Conservation (phyloP, 2,113 vertebrate genomes). For the Odontesthes bonariensis region DNA sequence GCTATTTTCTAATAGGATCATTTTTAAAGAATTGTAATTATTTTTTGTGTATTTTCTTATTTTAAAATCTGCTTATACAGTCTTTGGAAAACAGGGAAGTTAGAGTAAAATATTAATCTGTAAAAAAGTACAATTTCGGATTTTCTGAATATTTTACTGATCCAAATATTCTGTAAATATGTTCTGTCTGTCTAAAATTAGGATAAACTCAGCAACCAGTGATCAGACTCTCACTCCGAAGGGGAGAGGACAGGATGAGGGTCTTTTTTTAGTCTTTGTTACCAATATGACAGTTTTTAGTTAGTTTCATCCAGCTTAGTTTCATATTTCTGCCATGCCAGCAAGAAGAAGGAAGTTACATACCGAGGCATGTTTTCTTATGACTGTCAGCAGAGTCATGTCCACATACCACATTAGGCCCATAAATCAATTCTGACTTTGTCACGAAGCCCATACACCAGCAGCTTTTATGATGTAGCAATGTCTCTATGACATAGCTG, state of each 20-base stretch:
- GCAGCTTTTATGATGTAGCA: neutral
- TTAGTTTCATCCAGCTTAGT: neutral
- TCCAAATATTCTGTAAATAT: constrained; percentile 4
- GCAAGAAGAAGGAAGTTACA: neutral
- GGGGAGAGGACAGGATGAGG: no score
- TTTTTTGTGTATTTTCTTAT: no score
- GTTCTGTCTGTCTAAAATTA: constrained; percentile 14
- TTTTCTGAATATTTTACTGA: neutral
- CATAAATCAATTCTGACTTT: constrained; percentile 24
- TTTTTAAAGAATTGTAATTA: no score
- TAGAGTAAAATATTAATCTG: neutral
- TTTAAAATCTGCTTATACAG: no score
- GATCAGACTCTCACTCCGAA: neutral
- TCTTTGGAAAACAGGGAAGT: no score
- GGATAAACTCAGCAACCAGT: neutral
- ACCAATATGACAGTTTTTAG: neutral
- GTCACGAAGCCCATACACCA: constrained; percentile 6
- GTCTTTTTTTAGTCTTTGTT: neutral
- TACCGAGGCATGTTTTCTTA: neutral
- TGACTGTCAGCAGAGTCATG: constrained; percentile 22
- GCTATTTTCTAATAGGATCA: no score
- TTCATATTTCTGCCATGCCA: neutral
- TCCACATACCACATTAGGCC: neutral
- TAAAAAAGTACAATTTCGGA: neutral
- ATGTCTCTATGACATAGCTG: constrained; percentile 12